Conservation (phyloP, 1,140 invertebrate genomes). For the Chrysomallon squamiferum region DNA sequence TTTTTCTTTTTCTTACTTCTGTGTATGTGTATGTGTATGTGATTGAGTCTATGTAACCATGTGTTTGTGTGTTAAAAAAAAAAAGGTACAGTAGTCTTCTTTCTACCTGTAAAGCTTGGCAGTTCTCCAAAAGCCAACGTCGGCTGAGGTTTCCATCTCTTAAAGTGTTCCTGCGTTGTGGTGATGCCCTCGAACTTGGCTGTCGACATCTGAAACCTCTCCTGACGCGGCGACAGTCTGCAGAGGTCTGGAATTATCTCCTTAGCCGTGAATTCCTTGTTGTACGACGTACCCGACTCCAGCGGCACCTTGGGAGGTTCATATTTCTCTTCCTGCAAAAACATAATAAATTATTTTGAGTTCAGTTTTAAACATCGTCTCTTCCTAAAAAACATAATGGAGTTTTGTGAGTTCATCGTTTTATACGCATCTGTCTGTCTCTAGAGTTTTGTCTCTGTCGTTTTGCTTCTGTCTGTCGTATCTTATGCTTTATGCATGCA, state of each 20-base stretch:
- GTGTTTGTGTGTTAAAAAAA: background rate
- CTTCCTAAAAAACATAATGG: too few species aligned
- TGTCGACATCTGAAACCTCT: conserved; percentile 21
- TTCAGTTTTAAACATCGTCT: too few species aligned
- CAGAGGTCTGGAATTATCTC: conserved; percentile 21
- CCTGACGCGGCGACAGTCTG: conserved; percentile 21
- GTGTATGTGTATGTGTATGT: background rate
- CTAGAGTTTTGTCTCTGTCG: too few species aligned
- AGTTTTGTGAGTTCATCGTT: too few species aligned
- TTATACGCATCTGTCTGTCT: too few species aligned
- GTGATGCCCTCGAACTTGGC: conserved; percentile 52
- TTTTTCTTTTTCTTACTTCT: background rate
- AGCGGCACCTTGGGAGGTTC: conserved; percentile 35
- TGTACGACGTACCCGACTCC: conserved; percentile 39
- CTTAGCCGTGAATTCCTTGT: conserved; percentile 46
- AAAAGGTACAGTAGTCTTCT: background rate
- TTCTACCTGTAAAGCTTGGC: conserved; percentile 55
- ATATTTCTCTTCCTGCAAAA: conserved; percentile 41
- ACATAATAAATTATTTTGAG: background rate
- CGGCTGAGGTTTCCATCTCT: conserved; percentile 51
- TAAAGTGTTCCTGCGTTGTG: conserved; percentile 53
- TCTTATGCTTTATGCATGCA: too few species aligned
- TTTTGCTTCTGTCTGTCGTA: too few species aligned
- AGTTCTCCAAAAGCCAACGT: conserved; percentile 51
- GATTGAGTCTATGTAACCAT: background rate